Conservation (phyloP, 2,113 vertebrate species). For the Azemiops feae region DNA sequence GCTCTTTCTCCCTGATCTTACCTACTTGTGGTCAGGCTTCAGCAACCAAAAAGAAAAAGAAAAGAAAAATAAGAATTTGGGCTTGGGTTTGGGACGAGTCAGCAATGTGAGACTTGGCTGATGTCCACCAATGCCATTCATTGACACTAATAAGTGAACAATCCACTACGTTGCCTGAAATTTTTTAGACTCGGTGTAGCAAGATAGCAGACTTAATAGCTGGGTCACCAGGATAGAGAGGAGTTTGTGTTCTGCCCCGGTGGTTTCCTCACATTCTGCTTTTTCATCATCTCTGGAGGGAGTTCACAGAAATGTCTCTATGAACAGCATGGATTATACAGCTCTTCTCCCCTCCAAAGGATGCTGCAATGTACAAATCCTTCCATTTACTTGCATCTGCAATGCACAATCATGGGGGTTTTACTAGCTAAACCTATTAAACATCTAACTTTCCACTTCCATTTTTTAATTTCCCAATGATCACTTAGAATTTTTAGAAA, state of each 20-base stretch:
- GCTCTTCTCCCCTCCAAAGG: not conserved
- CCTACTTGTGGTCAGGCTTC: too few relatives aligned
- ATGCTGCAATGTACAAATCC: not conserved
- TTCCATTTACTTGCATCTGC: not conserved
- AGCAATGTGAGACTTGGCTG: not conserved
- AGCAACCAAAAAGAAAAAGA: too few relatives aligned
- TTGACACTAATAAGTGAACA: not conserved
- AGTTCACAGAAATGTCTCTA: not conserved
- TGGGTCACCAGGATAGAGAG: not conserved
- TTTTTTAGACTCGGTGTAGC: not conserved
- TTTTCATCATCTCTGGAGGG: not conserved
- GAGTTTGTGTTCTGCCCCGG: not conserved
- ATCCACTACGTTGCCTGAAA: not conserved
- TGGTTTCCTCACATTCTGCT: not conserved
- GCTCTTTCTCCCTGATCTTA: not conserved
- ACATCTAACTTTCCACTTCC: too few relatives aligned
- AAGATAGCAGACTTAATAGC: not conserved
- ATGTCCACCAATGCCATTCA: not conserved
- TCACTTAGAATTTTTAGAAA: not conserved
- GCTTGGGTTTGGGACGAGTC: not conserved
- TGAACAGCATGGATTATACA: not conserved
- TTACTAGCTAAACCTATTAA: not conserved
- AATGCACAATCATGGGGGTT: not conserved
- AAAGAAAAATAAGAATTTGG: not conserved
- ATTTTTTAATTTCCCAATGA: not conserved